Conservation (phyloP, 1,140 invertebrate genomes). For the Aricia agestis region DNA sequence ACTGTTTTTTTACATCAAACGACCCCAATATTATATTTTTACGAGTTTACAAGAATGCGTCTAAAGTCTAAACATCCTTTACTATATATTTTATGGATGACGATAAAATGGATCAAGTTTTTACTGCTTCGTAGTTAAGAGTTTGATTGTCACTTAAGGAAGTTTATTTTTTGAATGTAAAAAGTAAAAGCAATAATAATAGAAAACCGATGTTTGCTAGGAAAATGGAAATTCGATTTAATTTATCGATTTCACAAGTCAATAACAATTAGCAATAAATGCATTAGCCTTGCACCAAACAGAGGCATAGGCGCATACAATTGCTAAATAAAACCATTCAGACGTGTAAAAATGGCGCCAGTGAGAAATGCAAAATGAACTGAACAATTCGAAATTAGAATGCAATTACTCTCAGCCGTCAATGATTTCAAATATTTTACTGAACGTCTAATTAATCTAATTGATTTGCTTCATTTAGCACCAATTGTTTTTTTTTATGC, state of each 20-base stretch:
- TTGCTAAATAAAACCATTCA: neutral
- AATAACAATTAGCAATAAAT: neutral
- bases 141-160: neutral
- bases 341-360: conserved; percentile 8
- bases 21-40: neutral
- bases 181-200: no score
- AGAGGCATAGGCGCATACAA: neutral
- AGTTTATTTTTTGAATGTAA: neutral
- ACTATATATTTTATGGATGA: neutral
- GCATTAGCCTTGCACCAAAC: no score
- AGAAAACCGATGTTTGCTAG: no score
- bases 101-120: conserved; percentile 2
- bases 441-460: neutral
- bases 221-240: no score
- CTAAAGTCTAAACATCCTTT: neutral
- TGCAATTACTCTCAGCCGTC: neutral
- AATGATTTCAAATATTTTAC: neutral
- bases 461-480: neutral
- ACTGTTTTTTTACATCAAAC: neutral
- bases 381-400: conserved; percentile 8
- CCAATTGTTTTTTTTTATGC: neutral
- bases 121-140: neutral
- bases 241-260: neutral
- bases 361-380: neutral
- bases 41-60: neutral